phyloP scores from a whole-genome alignment of 2,888 invertebrate species.

The Elmis aenea region DNA sequence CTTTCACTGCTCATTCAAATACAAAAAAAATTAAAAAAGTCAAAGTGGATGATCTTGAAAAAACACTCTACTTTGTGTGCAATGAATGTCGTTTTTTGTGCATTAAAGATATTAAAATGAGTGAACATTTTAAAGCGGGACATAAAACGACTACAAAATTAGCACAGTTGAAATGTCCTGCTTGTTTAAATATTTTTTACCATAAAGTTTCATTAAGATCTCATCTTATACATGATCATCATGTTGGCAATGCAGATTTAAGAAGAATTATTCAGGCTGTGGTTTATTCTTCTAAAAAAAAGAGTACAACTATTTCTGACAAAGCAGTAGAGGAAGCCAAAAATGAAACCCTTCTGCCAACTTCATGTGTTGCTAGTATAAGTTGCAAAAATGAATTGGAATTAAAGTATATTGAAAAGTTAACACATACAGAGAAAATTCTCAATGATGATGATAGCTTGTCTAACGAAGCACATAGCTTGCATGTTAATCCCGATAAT shows the following conservation, averaged over 20 bases:
- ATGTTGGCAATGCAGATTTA: constrained; percentile 58
- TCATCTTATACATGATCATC: constrained; percentile 65
- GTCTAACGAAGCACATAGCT: constrained; percentile 3
- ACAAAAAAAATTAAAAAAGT: constrained; percentile 15
- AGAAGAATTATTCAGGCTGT: constrained; percentile 55
- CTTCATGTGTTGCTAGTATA: constrained; percentile 12
- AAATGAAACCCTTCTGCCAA: constrained; percentile 1
- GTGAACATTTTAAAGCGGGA: constrained; percentile 39
- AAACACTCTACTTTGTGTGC: constrained; percentile 42
- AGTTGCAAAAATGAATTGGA: constrained; percentile 27
- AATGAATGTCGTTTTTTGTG: constrained; percentile 44
- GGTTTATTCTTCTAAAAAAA: constrained; percentile 41
- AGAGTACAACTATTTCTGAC: constrained; percentile 19
- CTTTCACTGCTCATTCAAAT: constrained; percentile 12
- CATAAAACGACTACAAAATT: constrained; percentile 53
- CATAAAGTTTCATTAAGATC: constrained; percentile 57
- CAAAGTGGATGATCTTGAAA: constrained; percentile 31
- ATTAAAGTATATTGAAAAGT: constrained; percentile 18
- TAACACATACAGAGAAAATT: constrained; percentile 16
- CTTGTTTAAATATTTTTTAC: constrained; percentile 62
- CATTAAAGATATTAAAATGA: constrained; percentile 39
- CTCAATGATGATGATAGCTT: constrained; percentile 13
- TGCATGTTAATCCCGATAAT: neutral
- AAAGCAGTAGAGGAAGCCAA: constrained; percentile 10
- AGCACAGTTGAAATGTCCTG: constrained; percentile 59